Conservation (phyloP, 2,797 vertebrate genomes). For the Leptoclinus maculatus region DNA sequence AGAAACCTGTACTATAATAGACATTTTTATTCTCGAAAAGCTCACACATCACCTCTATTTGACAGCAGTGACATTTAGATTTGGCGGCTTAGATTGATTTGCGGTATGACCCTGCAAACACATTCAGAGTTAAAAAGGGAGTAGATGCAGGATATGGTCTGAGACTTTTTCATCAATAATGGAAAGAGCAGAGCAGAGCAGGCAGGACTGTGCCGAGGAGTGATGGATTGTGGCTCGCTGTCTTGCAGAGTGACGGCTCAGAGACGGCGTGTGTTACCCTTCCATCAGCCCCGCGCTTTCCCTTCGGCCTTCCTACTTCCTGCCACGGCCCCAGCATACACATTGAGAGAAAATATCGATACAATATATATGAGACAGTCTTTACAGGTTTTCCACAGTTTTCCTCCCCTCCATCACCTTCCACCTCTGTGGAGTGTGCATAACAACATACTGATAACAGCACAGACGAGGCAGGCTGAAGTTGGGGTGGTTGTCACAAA, state of each 20-base stretch:
- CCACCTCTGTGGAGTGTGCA: slow-evolving; percentile 11
- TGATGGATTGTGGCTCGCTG: slow-evolving; percentile 59
- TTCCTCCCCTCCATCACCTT: slow-evolving; percentile 16
- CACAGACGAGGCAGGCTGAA: slow-evolving; percentile 12
- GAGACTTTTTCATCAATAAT: slow-evolving; percentile 56
- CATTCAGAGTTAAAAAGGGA: slow-evolving; percentile 24
- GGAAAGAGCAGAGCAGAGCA: slow-evolving; percentile 25
- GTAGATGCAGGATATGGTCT: slow-evolving; percentile 20
- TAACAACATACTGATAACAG: slow-evolving; percentile 1
- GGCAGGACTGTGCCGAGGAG: slow-evolving; percentile 26
- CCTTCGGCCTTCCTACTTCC: slow-evolving; percentile 27
- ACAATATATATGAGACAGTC: slow-evolving; percentile 52
- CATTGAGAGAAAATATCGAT: slow-evolving; percentile 46
- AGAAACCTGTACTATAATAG: background rate
- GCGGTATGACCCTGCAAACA: slow-evolving; percentile 29
- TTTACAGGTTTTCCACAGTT: background rate
- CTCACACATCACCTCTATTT: slow-evolving; percentile 24
- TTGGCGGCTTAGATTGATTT: slow-evolving; percentile 41
- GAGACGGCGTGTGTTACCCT: slow-evolving; percentile 43
- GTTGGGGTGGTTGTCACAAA: slow-evolving; percentile 18
- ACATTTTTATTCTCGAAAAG: slow-evolving; percentile 8
- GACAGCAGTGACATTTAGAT: slow-evolving; percentile 55
- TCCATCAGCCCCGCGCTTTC: slow-evolving; percentile 40
- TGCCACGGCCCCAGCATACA: slow-evolving; percentile 20
- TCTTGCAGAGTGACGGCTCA: slow-evolving; percentile 50